Conservation (phyloP, 2,797 vertebrate species). For the Pogoniulus pusillus region DNA sequence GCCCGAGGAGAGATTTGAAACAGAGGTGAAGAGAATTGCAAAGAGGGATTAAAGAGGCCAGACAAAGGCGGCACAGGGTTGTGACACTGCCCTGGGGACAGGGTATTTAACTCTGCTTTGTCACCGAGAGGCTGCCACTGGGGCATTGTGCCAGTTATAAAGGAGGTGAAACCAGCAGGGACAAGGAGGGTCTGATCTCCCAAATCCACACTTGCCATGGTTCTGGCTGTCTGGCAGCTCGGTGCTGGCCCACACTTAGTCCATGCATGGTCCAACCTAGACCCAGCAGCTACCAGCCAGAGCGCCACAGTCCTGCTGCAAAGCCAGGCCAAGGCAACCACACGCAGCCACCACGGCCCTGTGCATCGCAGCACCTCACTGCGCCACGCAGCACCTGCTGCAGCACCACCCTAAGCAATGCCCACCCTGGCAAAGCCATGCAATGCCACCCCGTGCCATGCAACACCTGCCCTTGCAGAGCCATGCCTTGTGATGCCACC, state of each 20-base stretch:
- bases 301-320: background rate
- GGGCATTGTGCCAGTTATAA: background rate
- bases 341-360: background rate
- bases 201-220: too few relatives aligned
- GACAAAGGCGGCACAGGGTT: background rate
- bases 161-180: background rate
- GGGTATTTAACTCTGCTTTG: background rate
- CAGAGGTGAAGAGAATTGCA: background rate
- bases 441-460: too few relatives aligned
- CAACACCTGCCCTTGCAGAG: too few relatives aligned
- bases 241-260: background rate
- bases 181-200: background rate
- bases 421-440: too few relatives aligned
- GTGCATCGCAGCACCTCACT: background rate
- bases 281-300: background rate
- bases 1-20: background rate
- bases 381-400: background rate
- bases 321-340: too few relatives aligned
- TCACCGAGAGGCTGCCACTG: background rate
- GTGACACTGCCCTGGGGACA: background rate
- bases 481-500: too few relatives aligned
- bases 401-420: too few relatives aligned
- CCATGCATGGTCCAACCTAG: rapidly evolving
- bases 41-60: background rate
- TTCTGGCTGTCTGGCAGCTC: background rate